These are phyloP conservation scores for Gobius niger DNA, from an alignment of 2,113 vertebrate genomes.

Conservation along the genomic window DNA sequence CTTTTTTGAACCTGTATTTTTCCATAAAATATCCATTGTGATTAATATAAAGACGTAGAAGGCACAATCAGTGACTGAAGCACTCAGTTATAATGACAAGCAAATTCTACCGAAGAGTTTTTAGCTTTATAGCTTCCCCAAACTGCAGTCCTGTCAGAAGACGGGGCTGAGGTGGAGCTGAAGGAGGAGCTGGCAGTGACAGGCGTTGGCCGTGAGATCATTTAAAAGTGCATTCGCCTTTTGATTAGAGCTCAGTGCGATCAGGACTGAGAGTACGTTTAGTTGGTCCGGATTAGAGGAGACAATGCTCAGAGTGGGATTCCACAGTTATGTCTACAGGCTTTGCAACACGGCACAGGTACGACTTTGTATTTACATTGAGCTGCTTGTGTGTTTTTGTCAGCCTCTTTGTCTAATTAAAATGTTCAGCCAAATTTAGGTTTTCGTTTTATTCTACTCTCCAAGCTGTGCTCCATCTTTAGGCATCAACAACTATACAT, in stretches of 20 bases:
- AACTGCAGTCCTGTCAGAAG: too few species aligned
- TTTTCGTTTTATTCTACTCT: too few species aligned
- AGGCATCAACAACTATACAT: too few species aligned
- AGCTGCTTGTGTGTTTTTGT: too few species aligned
- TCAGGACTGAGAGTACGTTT: conserved; percentile 24
- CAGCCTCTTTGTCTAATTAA: not conserved
- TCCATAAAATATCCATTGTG: too few species aligned
- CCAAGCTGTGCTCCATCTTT: too few species aligned
- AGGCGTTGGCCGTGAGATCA: conserved; percentile 20
- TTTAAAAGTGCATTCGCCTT: conserved; percentile 34
- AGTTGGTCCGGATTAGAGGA: conserved; percentile 32
- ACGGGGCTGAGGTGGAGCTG: conserved; percentile 16
- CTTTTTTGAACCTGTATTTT: too few species aligned
- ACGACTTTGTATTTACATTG: not conserved
- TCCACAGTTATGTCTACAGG: conserved; percentile 70
- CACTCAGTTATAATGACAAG: too few species aligned
- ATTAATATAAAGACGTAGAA: too few species aligned
- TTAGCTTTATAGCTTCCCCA: too few species aligned
- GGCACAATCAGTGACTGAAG: too few species aligned
- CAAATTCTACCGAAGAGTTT: too few species aligned
- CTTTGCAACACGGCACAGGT: conserved; percentile 68
- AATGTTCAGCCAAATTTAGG: not conserved
- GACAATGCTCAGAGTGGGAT: conserved; percentile 76
- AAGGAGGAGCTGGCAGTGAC: conserved; percentile 8
- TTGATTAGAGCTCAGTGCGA: conserved; percentile 23